Evolutionary conservation across 2,797 vertebrate species (phyloP).

Genomic region (Sciaenops ocellatus): DNA sequence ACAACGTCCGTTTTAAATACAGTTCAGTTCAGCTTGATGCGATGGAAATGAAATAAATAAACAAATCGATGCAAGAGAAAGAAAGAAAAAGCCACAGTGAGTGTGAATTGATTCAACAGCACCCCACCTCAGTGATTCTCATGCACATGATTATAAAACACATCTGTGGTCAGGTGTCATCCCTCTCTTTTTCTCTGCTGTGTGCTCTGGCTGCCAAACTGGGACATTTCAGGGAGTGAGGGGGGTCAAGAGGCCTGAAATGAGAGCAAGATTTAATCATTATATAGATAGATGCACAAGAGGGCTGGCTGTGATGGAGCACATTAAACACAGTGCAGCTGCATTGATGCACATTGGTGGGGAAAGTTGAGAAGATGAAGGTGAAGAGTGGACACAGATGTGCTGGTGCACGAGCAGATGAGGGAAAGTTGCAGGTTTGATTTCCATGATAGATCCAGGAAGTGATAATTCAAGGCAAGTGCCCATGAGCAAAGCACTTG

Average conservation of each 20-base stretch:
- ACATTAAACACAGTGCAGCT: conserved; percentile 3
- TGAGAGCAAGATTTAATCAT: conserved; percentile 23
- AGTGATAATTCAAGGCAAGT: background rate
- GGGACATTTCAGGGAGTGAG: conserved; percentile 44
- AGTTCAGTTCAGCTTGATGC: background rate
- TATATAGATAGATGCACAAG: conserved; percentile 7
- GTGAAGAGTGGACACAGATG: background rate
- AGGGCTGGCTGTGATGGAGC: conserved; percentile 4
- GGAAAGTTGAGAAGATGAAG: conserved; percentile 37
- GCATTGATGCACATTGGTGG: conserved; percentile 19
- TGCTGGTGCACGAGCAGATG: background rate
- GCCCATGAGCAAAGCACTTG: conserved; percentile 22
- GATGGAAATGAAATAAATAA: conserved; percentile 29
- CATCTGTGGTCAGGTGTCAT: conserved; percentile 56
- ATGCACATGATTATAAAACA: conserved; percentile 43
- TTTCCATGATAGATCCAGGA: background rate
- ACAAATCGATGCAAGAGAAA: conserved; percentile 26
- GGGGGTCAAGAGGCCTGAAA: conserved; percentile 56
- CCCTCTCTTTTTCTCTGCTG: background rate
- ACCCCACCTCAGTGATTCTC: conserved; percentile 28
- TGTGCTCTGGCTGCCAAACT: conserved; percentile 41
- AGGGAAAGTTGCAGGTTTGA: conserved; percentile 9
- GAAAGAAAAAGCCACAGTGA: background rate
- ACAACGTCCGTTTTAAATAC: background rate
- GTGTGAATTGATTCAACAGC: conserved; percentile 35